phyloP scores from a whole-genome alignment of 1,140 invertebrate genomes.

The Dendroctonus ponderosae region DNA sequence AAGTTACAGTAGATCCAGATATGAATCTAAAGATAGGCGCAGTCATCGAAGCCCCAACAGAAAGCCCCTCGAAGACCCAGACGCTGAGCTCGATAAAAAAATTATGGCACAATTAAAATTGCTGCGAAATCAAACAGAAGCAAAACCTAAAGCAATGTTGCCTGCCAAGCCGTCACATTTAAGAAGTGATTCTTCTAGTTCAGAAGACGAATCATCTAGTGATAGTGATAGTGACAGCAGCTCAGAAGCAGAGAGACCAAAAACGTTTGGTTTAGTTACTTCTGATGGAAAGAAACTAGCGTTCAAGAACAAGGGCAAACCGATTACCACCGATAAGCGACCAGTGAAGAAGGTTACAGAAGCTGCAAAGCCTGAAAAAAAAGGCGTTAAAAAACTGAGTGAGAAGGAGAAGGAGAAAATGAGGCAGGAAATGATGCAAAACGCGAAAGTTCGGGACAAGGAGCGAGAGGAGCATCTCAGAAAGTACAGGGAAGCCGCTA shows the following conservation, averaged over 20 bases:
- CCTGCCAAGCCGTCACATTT: constrained; percentile 23
- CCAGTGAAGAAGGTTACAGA: constrained; percentile 36
- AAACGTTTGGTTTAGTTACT: constrained; percentile 52
- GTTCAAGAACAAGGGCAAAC: constrained; percentile 26
- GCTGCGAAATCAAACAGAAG: constrained; percentile 23
- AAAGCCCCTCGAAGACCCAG: neutral
- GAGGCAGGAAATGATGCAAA: constrained; percentile 78
- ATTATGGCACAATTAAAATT: constrained; percentile 32
- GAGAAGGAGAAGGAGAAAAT: constrained; percentile 70
- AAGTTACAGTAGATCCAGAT: neutral
- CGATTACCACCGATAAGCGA: constrained; percentile 3
- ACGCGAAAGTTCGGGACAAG: constrained; percentile 71
- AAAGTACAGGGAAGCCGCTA: constrained; percentile 63
- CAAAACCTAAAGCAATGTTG: constrained; percentile 6
- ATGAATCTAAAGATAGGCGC: neutral
- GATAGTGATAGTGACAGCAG: neutral
- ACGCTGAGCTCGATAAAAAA: constrained; percentile 29
- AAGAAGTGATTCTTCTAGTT: constrained; percentile 16
- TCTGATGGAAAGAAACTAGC: constrained; percentile 53
- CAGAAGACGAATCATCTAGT: neutral
- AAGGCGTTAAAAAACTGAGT: constrained; percentile 53
- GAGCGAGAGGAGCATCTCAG: constrained; percentile 64
- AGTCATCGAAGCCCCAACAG: neutral
- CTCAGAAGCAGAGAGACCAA: constrained; percentile 33
- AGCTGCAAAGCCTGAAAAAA: constrained; percentile 29